Conservation (phyloP, 2,888 invertebrate genomes). For the Chirona hameri region DNA sequence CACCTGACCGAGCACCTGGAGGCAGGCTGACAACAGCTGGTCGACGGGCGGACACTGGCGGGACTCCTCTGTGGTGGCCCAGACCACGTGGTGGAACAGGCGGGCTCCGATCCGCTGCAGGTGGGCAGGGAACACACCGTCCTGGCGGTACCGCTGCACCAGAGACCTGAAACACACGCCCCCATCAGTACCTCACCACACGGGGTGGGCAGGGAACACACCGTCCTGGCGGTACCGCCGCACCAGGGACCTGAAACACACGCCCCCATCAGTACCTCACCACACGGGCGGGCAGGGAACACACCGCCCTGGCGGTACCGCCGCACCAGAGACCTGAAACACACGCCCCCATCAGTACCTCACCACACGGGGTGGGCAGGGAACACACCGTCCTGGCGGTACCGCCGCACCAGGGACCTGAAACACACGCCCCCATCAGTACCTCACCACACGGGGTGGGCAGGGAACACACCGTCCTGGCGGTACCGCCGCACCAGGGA, state of each 20-base stretch:
- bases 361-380: too few relatives aligned
- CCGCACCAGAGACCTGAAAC: too few relatives aligned
- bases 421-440: too few relatives aligned
- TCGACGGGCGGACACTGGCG: slow-evolving; percentile 65
- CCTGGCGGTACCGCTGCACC: slow-evolving; percentile 30
- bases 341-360: too few relatives aligned
- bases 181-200: slow-evolving; percentile 26
- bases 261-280: too few relatives aligned
- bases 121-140: neutral
- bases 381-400: too few relatives aligned
- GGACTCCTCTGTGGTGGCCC: slow-evolving; percentile 62
- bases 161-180: slow-evolving; percentile 36
- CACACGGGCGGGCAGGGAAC: slow-evolving; percentile 31
- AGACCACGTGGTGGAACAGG: slow-evolving; percentile 63
- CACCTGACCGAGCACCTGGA: slow-evolving; percentile 61
- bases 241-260: slow-evolving; percentile 38
- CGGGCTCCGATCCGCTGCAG: slow-evolving; percentile 51
- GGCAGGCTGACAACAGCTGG: slow-evolving; percentile 62
- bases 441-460: too few relatives aligned
- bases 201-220: neutral
- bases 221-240: slow-evolving; percentile 9
- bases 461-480: too few relatives aligned
- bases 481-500: too few relatives aligned
- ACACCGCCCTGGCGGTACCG: neutral
- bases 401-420: too few relatives aligned